Conservation (phyloP, 2,888 invertebrate species). For the Ecliptopera silaceata region DNA sequence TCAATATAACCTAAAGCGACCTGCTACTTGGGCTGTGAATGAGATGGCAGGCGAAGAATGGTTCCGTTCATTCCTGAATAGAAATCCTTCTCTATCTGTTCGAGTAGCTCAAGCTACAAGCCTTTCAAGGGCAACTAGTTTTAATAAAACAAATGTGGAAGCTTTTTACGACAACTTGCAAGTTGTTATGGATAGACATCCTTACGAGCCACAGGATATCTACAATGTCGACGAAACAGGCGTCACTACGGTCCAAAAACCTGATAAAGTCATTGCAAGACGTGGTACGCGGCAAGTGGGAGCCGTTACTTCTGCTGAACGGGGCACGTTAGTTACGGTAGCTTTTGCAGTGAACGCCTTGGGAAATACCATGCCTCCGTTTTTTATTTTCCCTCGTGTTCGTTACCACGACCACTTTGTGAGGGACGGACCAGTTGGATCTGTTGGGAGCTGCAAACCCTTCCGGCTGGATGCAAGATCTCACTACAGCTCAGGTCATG, state of each 20-base stretch:
- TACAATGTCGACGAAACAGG: conserved; percentile 36
- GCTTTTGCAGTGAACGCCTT: not conserved
- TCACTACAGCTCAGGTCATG: no score
- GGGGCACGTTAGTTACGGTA: not conserved
- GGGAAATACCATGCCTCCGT: not conserved
- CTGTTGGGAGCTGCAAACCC: not conserved
- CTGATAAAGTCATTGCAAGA: conserved; percentile 34
- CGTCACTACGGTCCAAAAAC: conserved; percentile 39
- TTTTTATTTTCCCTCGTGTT: not conserved
- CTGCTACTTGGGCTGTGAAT: no score
- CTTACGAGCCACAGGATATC: conserved; percentile 1
- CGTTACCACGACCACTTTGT: not conserved
- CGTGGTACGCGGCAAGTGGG: conserved; percentile 43
- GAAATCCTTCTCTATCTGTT: no score
- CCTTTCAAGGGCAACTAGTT: no score
- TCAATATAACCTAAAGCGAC: no score
- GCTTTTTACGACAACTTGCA: conserved; percentile 1
- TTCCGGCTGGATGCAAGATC: not conserved
- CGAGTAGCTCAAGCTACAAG: no score
- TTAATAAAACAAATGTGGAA: no score
- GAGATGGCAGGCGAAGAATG: no score
- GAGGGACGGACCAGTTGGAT: not conserved
- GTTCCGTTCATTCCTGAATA: no score
- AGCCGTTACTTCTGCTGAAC: not conserved
- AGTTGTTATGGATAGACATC: not conserved